Percentiles rank a stretch among this genome's conserved stretches.
phyloP scores from a whole-genome alignment of 2,888 invertebrate genomes.

The Polietes domitor region DNA sequence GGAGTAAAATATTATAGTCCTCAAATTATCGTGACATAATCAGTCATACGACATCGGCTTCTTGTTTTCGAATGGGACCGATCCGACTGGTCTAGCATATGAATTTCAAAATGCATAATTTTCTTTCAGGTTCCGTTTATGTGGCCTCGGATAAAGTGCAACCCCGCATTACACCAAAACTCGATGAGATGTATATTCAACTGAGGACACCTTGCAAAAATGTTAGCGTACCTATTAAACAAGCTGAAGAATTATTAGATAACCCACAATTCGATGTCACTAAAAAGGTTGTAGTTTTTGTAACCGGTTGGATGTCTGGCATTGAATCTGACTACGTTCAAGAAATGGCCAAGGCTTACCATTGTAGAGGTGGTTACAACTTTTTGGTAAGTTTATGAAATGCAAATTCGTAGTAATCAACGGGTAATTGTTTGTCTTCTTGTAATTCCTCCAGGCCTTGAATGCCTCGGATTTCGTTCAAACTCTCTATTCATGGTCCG shows the following conservation, averaged over 20 bases:
- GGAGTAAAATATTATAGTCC: too few species aligned
- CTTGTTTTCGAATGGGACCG: too few species aligned
- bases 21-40: too few species aligned
- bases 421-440: too few species aligned
- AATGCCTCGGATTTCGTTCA: conserved; percentile 76
- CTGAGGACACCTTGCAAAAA: conserved; percentile 69
- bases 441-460: conserved; percentile 56
- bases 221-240: conserved; percentile 67
- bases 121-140: conserved; percentile 69
- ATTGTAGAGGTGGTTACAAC: conserved; percentile 77
- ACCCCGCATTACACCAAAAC: conserved; percentile 69
- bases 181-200: conserved; percentile 70
- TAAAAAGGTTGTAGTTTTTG: conserved; percentile 76
- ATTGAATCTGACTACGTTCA: conserved; percentile 73
- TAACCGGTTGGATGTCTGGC: conserved; percentile 79
- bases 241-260: conserved; percentile 65
- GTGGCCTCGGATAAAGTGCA: conserved; percentile 60
- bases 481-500: conserved; percentile 78
- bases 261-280: conserved; percentile 74
- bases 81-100: too few species aligned
- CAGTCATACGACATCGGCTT: too few species aligned
- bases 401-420: too few species aligned
- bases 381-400: conserved; percentile 76
- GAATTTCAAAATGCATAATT: too few species aligned
- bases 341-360: conserved; percentile 74